Evolutionary conservation across 2,113 vertebrate species (phyloP), one percentile per base, ranked within the genome.

Genomic region (Sylvia atricapilla): DNA sequence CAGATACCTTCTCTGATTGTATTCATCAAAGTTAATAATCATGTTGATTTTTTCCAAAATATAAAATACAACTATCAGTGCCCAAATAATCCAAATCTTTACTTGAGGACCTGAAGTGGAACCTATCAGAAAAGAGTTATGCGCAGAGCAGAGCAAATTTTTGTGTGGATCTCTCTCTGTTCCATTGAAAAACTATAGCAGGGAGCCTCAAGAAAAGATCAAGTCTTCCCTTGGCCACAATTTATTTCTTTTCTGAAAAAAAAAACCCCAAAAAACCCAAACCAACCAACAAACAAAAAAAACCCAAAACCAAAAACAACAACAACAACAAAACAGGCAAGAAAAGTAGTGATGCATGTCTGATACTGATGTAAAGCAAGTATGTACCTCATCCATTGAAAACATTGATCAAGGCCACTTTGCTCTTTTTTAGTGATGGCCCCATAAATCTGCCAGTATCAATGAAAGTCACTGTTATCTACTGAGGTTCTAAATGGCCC

Each of bases 391-490:
- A 95, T 97, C 92, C 86, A 81, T 75, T 96, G 92, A 84, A 95
- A 95, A 89, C 79, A 93, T 86, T 95, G 94, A 94, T 95, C 94
- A 96, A 96, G 89, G 86, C 92, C 92, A 90, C 83, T 96, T 92
- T 5, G 20, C 60, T 94, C 72, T 80, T 90, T 89, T 97, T 86
- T 92, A 93, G 89, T 81, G 94, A 92, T 70, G 90, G 80, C 68
- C 73, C 88, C 94, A 93, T 97, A 94, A 96, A 96, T 95, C 96
- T 97, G 90, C 90, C 92, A 92, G 79, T 93, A 96, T 88, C 92
- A 92, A 84, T 92, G 95, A 96, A 94, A 97, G 83, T 90, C 93
- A 78, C 72, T 90, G 83, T 92, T 96, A 94, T 87, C 94, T 96
- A 10, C 92, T 63, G 6, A 89, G 46, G 68, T 94, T 95, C 94